Evolutionary conservation across 2,113 vertebrate genomes (phyloP).

Genomic region (Coptodon rendalli): DNA sequence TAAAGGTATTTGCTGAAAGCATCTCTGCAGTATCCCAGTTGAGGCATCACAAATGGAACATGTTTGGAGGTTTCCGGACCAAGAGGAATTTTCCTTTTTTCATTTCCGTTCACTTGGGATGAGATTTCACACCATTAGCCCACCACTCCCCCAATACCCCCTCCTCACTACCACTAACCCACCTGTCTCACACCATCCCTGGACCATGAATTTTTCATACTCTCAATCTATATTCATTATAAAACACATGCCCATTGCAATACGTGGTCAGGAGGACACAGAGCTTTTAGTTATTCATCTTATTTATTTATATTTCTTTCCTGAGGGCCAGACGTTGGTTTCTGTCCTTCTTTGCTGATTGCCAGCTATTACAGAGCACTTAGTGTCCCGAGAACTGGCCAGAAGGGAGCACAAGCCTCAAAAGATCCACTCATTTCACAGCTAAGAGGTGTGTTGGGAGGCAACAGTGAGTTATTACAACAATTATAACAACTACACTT

Average conservation of each 20-base stretch:
- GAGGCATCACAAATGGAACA: conserved; percentile 18
- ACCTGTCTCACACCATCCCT: conserved; percentile 27
- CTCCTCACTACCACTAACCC: not conserved
- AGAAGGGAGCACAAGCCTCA: conserved; percentile 46
- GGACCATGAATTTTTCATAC: conserved; percentile 76
- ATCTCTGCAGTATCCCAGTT: not conserved
- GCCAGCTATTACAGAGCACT: conserved; percentile 73
- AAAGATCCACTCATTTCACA: conserved; percentile 46
- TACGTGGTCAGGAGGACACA: conserved; percentile 61
- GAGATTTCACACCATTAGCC: conserved; percentile 62
- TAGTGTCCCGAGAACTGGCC: conserved; percentile 54
- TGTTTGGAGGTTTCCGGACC: conserved; percentile 28
- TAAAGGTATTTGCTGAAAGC: not conserved
- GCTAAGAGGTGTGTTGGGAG: conserved; percentile 33
- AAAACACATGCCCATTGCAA: conserved; percentile 67
- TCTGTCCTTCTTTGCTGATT: conserved; percentile 68
- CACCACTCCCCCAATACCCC: not conserved
- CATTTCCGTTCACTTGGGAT: conserved; percentile 50
- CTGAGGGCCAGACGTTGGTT: conserved; percentile 62
- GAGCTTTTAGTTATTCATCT: conserved; percentile 77
- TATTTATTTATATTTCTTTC: conserved; percentile 77
- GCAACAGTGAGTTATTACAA: not conserved
- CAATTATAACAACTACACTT: not conserved
- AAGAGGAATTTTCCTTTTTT: conserved; percentile 47
- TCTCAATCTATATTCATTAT: conserved; percentile 77